Conservation (phyloP, 2,797 vertebrate species). For the Tenualosa thibaudeaui region DNA sequence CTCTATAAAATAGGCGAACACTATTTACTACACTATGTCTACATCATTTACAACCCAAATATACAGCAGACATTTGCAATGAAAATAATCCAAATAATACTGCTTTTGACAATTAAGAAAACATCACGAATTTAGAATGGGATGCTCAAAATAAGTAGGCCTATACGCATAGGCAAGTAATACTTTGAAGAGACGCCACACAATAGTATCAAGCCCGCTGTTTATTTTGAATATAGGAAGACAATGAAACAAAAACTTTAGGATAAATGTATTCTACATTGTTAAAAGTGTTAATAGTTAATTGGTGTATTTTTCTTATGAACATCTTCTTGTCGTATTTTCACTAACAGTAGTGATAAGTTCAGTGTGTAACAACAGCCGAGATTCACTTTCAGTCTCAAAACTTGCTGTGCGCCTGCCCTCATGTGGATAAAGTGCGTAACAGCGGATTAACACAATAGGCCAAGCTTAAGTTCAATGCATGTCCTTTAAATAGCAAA, state of each 20-base stretch:
- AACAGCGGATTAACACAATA: constrained; percentile 40
- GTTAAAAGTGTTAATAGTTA: neutral
- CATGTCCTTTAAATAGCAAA: neutral
- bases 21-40: neutral
- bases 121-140: neutral
- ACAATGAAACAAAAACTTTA: neutral
- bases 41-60: neutral
- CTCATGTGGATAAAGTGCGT: constrained; percentile 80
- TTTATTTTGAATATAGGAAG: neutral
- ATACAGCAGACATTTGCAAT: neutral
- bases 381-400: constrained; percentile 29
- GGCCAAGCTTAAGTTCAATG: constrained; percentile 24
- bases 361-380: constrained; percentile 27
- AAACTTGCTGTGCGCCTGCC: constrained; percentile 77
- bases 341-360: neutral
- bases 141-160: neutral
- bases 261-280: neutral
- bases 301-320: neutral
- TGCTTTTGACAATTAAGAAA: no score
- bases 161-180: neutral
- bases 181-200: neutral
- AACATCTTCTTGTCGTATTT: neutral
- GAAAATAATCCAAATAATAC: no score
- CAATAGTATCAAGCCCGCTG: neutral
- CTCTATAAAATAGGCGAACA: neutral